Evolutionary conservation across 2,113 vertebrate species (phyloP).

Genomic region (Probosciger aterrimus): DNA sequence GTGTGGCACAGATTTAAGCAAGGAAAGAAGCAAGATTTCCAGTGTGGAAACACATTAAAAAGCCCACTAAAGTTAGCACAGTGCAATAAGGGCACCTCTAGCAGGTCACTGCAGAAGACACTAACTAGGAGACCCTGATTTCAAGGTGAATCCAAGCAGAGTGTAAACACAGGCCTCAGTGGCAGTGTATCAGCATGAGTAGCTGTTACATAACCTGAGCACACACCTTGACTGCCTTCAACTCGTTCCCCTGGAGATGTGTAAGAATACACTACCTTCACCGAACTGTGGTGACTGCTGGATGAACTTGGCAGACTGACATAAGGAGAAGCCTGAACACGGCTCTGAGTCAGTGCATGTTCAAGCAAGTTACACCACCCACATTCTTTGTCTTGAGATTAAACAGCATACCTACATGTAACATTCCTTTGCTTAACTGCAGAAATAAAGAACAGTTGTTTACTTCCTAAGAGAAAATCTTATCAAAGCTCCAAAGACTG

Average conservation of each 20-base stretch:
- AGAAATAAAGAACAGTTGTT: neutral
- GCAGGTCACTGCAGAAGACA: neutral
- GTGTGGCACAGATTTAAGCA: neutral
- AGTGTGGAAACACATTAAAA: neutral
- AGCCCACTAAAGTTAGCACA: neutral
- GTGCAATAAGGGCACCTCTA: neutral
- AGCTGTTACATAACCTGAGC: neutral
- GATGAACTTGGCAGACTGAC: neutral
- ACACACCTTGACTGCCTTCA: neutral
- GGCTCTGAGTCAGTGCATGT: neutral
- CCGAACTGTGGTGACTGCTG: accelerated
- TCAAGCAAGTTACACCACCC: neutral
- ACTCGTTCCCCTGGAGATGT: neutral
- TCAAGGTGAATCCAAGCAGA: neutral
- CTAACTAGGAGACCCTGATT: accelerated
- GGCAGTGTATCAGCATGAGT: neutral
- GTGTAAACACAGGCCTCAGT: neutral
- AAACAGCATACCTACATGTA: neutral
- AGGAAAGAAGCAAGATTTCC: neutral
- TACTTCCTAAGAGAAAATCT: neutral
- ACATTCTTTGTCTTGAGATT: neutral
- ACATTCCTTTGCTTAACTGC: neutral
- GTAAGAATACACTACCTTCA: neutral
- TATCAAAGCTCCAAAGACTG: neutral
- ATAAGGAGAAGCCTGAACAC: neutral